Evolutionary conservation across 1,140 invertebrate genomes (phyloP), one percentile per base, ranked within the genome.

Genomic region (Drosophila ogumai): DNA sequence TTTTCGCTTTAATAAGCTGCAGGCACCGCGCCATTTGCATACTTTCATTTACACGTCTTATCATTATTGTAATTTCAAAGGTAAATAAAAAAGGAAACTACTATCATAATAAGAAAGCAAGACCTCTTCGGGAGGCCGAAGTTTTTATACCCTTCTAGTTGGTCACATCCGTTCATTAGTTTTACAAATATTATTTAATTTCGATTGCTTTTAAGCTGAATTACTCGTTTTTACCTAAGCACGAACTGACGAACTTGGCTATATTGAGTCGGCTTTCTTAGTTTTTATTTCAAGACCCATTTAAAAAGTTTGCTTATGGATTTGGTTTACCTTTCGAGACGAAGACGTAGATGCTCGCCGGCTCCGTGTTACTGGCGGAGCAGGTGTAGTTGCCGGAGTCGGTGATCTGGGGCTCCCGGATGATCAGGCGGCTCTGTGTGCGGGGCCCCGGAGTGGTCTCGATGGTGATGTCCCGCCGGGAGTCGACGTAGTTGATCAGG

Each of bases 301-400:
- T 8, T 32, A 9, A 8, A 2, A 9, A 32, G 31, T 28, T 28
- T 28, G 0, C 25, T 28, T 28, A 28, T 28, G 4, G 0, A 28
- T 28, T 28, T 28, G 25, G 6, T 40, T 94, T 94, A 96, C 97
- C 97, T 96, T 98, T 96, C 25, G 97, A 97, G 69, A 98, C 97
- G 91, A 97, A 97, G 71, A 98, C 97, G 90, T 96, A 96, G 92
- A 97, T 97, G 76, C 96, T 97, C 60, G 97, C 96, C 46, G 96
- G 95, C 91, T 98, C 96, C 63, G 97, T 97, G 92, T 98, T 98
- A 78, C 96, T 97, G 28, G 97, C 96, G 86, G 95, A 96, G 94
- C 97, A 98, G 44, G 97, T 98, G 91, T 98, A 98, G 93, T 98
- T 98, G 72, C 97, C 97, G 36, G 97, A 97, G 93, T 98, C 97